Evolutionary conservation across 1,140 invertebrate genomes (phyloP), one percentile per base, ranked within the genome.

Genomic region (Adelges cooleyi): DNA sequence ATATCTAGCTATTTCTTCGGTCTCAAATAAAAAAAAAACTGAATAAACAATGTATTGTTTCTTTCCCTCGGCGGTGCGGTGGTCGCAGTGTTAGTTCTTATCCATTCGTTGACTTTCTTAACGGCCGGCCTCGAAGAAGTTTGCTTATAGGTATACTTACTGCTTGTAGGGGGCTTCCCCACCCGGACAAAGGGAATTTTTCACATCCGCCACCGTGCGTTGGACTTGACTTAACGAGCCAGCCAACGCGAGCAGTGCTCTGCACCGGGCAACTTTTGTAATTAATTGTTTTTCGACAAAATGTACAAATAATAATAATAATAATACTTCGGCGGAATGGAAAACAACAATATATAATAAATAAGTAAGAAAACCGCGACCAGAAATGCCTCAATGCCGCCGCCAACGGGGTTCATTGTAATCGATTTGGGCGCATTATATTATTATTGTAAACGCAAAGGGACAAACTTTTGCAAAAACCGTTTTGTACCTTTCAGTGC

Each of bases 331-430:
- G 15, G 33, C 29, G 15, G 13, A n/a, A n/a, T n/a, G 9, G 13
- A 27, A 54, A 25, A 23, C 18, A 40, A 38, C 5, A 56, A 22
- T 42, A 25, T n/a, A n/a, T n/a, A n/a, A n/a, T n/a, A n/a, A n/a
- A n/a, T n/a, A n/a, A n/a, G n/a, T n/a, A n/a, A n/a, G n/a, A n/a
- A n/a, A n/a, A n/a, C n/a, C n/a, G n/a, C n/a, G n/a, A n/a, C n/a
- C n/a, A n/a, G n/a, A n/a, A n/a, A n/a, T n/a, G n/a, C n/a, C n/a
- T n/a, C n/a, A n/a, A n/a, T n/a, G n/a, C n/a, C n/a, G n/a, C n/a
- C n/a, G n/a, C n/a, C n/a, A n/a, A n/a, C n/a, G n/a, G n/a, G 15
- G 38, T 44, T 56, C 53, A 44, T 56, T 33, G 42, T 56, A 56
- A 56, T 56, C 53, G 29, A 33, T 33, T 33, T 33, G 27, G 17